Conservation (phyloP, 2,888 invertebrate genomes). For the Drosophila colorata region DNA sequence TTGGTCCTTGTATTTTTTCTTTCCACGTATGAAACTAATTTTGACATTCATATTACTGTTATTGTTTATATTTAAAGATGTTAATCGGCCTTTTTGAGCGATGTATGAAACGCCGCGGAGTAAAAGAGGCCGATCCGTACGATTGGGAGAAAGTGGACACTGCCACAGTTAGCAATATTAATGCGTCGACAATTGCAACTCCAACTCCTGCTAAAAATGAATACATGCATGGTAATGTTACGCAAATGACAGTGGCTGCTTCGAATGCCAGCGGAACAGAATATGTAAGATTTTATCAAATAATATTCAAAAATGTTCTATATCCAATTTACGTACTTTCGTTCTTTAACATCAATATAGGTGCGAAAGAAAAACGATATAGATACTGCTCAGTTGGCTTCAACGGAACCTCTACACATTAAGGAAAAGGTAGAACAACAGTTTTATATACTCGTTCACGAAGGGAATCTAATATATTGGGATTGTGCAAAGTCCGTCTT, state of each 20-base stretch:
- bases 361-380: slow-evolving; percentile 88
- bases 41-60: background rate
- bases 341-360: slow-evolving; percentile 78
- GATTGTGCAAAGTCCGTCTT: too few species aligned
- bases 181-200: slow-evolving; percentile 83
- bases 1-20: too few species aligned
- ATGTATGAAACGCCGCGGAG: slow-evolving; percentile 96
- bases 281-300: slow-evolving; percentile 74
- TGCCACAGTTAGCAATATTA: slow-evolving; percentile 66
- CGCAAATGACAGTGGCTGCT: slow-evolving; percentile 85
- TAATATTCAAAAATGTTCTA: too few species aligned
- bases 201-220: slow-evolving; percentile 82
- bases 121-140: slow-evolving; percentile 95
- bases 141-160: slow-evolving; percentile 95
- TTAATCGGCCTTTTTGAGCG: slow-evolving; percentile 94
- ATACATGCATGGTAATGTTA: slow-evolving; percentile 84
- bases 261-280: slow-evolving; percentile 85
- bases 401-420: slow-evolving; percentile 87
- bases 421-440: slow-evolving; percentile 84
- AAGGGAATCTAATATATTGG: too few species aligned
- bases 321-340: too few species aligned
- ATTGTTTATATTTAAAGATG: slow-evolving; percentile 86
- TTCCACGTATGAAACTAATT: too few species aligned
- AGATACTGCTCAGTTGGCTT: slow-evolving; percentile 88
- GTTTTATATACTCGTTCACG: too few species aligned